phyloP scores from a whole-genome alignment of 2,797 vertebrate species.

The Dallia pectoralis region DNA sequence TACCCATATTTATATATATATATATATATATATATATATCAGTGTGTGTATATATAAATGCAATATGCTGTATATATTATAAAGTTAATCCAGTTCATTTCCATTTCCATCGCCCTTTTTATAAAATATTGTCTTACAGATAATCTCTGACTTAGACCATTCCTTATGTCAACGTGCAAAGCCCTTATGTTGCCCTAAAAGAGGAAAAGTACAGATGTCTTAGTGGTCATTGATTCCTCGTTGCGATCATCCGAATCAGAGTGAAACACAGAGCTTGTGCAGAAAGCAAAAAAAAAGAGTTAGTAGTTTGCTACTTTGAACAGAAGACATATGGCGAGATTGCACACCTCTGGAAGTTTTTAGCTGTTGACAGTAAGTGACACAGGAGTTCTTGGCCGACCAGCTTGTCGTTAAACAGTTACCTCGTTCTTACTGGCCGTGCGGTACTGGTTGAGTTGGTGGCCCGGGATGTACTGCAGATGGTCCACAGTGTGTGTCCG shows the following conservation, averaged over 20 bases:
- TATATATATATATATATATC: too few relatives aligned
- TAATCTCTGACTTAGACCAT: constrained; percentile 48
- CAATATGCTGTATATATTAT: constrained; percentile 60
- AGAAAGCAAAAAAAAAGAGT: constrained; percentile 63
- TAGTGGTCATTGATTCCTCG: constrained; percentile 46
- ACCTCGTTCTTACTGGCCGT: constrained; percentile 98
- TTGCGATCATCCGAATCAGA: constrained; percentile 49
- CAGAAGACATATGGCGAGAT: constrained; percentile 32
- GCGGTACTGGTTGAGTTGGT: constrained; percentile 88
- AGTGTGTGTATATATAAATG: too few relatives aligned
- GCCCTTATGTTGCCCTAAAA: constrained; percentile 71
- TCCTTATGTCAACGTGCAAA: constrained; percentile 62
- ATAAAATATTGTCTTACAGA: constrained; percentile 61
- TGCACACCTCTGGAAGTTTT: constrained; percentile 21
- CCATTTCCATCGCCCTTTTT: constrained; percentile 45
- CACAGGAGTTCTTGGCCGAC: constrained; percentile 17
- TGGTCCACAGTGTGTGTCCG: constrained; percentile 97
- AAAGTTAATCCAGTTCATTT: constrained; percentile 64
- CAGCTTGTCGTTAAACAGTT: constrained; percentile 82
- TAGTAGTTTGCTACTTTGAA: constrained; percentile 35
- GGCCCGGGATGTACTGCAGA: constrained; percentile 91
- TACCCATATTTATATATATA: too few relatives aligned
- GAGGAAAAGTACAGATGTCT: constrained; percentile 52
- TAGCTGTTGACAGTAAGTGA: constrained; percentile 16
- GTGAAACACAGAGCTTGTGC: constrained; percentile 64